These are phyloP conservation scores for Homalodisca vitripennis DNA, from an alignment of 1,140 invertebrate genomes.

Conservation along the genomic window DNA sequence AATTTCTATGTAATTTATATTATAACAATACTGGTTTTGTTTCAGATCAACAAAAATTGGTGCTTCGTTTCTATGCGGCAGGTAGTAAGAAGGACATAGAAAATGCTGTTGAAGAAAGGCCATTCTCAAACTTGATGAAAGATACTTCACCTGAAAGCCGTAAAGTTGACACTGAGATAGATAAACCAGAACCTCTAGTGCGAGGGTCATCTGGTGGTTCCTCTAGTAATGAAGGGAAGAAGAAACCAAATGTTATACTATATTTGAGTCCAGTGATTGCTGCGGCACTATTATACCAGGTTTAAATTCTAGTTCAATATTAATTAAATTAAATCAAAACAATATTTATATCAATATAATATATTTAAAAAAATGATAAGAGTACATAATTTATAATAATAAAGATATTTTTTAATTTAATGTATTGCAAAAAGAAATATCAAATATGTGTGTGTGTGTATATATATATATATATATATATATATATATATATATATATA, in stretches of 20 bases:
- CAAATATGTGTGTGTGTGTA: no score
- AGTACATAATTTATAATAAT: no score
- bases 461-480: no score
- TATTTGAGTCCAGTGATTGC: constrained; percentile 14
- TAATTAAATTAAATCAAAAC: no score
- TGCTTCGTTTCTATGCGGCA: background rate
- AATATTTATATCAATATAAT: no score
- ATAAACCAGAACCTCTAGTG: background rate
- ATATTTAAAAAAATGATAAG: no score
- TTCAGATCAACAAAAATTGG: background rate
- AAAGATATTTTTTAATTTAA: no score
- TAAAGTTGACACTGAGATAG: background rate
- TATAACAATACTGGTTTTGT: no score
- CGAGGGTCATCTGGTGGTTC: background rate
- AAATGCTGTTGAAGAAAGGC: background rate
- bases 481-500: no score
- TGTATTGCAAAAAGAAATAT: no score
- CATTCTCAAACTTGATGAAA: constrained; percentile 2
- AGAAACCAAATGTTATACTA: background rate
- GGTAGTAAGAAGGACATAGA: background rate
- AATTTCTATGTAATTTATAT: no score
- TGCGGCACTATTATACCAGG: constrained; percentile 1
- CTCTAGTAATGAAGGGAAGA: background rate
- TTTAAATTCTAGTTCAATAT: no score
- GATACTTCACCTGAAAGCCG: background rate